Evolutionary conservation across 2,113 vertebrate genomes (phyloP), one percentile per base, ranked within the genome.

Genomic region (Barnardius zonarius): DNA sequence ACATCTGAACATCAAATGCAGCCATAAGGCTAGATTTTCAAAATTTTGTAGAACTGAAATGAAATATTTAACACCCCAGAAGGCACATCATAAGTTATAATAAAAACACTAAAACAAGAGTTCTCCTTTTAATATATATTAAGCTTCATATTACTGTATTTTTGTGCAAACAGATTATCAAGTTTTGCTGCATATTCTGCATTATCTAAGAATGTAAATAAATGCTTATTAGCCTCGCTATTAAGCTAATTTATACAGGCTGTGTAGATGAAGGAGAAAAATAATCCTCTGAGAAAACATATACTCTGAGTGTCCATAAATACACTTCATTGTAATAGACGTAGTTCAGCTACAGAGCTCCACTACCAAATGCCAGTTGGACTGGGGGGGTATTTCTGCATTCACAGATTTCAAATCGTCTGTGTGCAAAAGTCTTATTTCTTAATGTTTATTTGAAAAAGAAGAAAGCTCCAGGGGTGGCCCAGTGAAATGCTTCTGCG

Each of bases 321-420:
- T 54, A 13, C 57, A 13, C 18, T 86, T 83, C 2, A 4, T 16
- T 48, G 13, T 52, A 61, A 43, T 25, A 22, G 82, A 30, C 51
- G 77, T 82, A 61, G 51, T 86, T 86, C 37, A 37, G 63, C 62
- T 75, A 17, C 25, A 5, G 0, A 28, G 39, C 67, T 73, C 27
- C 0, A 27, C 41, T 39, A 3, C 35, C 5, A 7, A 6, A n/a
- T 59, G 57, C 7, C 28, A 5, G 30, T 25, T n/a, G 19, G 81
- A 30, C 61, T 23, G 7, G 39, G 54, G 27, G 27, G 23, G 17
- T 49, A 17, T 62, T 63, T 43, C 48, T 59, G 24, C 15, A 13
- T 35, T 86, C 63, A 11, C 54, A 7, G 6, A 11, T 63, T 79
- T 75, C 31, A 46, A 64, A 76, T 20, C 10, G 13, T 13, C 63